These are phyloP conservation scores for Antrozous pallidus DNA, from an alignment of 2,797 vertebrate species.

Conservation along the genomic window DNA sequence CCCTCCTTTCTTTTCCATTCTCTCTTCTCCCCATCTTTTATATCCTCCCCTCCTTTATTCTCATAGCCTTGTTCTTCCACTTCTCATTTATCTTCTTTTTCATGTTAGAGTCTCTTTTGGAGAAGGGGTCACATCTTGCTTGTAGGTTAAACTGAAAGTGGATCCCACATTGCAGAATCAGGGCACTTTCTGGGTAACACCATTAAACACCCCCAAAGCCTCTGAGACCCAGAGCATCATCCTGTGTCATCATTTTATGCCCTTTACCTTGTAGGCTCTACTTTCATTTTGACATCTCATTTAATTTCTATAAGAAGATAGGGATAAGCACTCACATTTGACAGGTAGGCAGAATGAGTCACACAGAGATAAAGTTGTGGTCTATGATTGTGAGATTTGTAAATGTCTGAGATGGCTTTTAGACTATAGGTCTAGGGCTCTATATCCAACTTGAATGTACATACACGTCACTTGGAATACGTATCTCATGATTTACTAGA, in stretches of 20 bases:
- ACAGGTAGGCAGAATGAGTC: background rate
- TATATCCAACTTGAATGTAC: background rate
- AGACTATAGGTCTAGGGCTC: background rate
- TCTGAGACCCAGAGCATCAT: background rate
- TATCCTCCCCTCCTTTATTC: background rate
- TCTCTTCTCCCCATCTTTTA: background rate
- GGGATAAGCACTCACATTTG: background rate
- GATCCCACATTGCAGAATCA: background rate
- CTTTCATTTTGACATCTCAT: background rate
- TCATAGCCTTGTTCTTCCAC: background rate
- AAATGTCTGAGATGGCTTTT: background rate
- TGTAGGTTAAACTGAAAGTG: background rate
- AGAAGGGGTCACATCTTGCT: background rate
- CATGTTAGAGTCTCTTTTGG: background rate
- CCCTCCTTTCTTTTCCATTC: background rate
- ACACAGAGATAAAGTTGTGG: background rate
- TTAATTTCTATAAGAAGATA: background rate
- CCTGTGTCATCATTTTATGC: background rate
- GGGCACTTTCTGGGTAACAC: background rate
- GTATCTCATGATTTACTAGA: background rate
- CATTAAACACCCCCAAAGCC: background rate
- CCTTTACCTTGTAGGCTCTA: background rate
- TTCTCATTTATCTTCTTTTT: background rate
- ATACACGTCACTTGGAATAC: background rate
- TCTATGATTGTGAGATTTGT: background rate